Percentiles rank a stretch among this genome's conserved stretches.
phyloP scores from a whole-genome alignment of 2,888 invertebrate genomes.

The Latrodectus hesperus region DNA sequence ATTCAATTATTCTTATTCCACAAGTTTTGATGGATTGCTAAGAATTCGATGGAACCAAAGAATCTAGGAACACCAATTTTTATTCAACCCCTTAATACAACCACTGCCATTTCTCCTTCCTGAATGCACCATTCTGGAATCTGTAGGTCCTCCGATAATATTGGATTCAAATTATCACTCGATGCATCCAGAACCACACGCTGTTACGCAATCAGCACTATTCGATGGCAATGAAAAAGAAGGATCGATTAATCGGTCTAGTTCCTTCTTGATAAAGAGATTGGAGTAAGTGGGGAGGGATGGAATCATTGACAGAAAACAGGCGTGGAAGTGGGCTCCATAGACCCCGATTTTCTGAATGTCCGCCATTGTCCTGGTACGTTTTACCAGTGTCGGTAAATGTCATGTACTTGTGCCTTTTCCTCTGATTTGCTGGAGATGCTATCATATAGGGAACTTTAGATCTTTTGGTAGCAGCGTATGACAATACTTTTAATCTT shows the following conservation, averaged over 20 bases:
- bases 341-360: constrained; percentile 32
- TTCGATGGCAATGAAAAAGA: constrained; percentile 37
- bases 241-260: constrained; percentile 48
- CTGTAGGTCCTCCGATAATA: constrained; percentile 14
- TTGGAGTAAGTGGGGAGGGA: constrained; percentile 4
- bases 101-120: not conserved
- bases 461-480: not conserved
- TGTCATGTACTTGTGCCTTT: constrained; percentile 39
- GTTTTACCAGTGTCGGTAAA: constrained; percentile 50
- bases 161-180: constrained; percentile 55
- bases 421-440: not conserved
- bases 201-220: constrained; percentile 33
- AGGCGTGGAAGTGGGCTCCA: constrained; percentile 52
- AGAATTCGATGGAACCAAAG: not conserved
- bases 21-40: not conserved
- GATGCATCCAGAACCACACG: constrained; percentile 12
- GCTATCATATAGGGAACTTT: not conserved
- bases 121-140: not conserved
- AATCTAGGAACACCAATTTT: not conserved
- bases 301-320: constrained; percentile 54
- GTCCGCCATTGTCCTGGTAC: constrained; percentile 31
- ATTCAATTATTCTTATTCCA: not conserved
- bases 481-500: not conserved
- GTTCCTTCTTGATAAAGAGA: constrained; percentile 30
- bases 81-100: not conserved